Evolutionary conservation across 1,140 invertebrate genomes (phyloP), one percentile per base, ranked within the genome.

Genomic region (Nebria ingens): DNA sequence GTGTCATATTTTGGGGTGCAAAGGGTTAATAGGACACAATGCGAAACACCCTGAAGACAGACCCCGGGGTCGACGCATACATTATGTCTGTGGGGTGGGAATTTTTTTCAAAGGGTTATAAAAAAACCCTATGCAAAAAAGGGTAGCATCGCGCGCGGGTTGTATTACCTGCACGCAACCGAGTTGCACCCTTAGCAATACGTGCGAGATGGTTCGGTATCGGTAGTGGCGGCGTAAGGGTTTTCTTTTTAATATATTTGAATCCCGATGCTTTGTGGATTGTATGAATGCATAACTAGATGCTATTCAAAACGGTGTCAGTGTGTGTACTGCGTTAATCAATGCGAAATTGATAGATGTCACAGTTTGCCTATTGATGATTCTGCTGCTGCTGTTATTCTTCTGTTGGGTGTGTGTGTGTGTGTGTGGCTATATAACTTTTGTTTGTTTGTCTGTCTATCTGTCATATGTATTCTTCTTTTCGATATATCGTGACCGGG

Each of bases 261-360:
- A 70, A 68, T 65, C 60, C 55, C 6, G 25, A 45, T 58, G 62
- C 62, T 65, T 70, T 68, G 68, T 68, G 56, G 56, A 59, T 53
- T 61, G 58, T 65, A 67, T 70, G 66, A 68, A 68, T 69, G 67
- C 62, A 61, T 70, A 70, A 70, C 68, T 70, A 70, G 68, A 68
- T 68, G 66, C 40, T 67, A 70, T 70, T 70, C 9, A 45, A 45
- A 45, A 12, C 40, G 17, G 40, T 45, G 40, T 45, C 40, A 45
- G 9, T 45, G 15, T n/a, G n/a, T 45, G 15, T 45, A 11, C 40
- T 68, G 65, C 62, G 65, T 62, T 65, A 66, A 70, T 70, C 68
- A 70, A 70, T 70, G 61, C 64, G 59, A 65, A 65, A 70, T 69
- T 66, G 68, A 70, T 67, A 64, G 64, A 58, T 19, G 52, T 19